These are phyloP conservation scores for Turnix velox DNA, from an alignment of 2,113 vertebrate species.

Conservation along the genomic window DNA sequence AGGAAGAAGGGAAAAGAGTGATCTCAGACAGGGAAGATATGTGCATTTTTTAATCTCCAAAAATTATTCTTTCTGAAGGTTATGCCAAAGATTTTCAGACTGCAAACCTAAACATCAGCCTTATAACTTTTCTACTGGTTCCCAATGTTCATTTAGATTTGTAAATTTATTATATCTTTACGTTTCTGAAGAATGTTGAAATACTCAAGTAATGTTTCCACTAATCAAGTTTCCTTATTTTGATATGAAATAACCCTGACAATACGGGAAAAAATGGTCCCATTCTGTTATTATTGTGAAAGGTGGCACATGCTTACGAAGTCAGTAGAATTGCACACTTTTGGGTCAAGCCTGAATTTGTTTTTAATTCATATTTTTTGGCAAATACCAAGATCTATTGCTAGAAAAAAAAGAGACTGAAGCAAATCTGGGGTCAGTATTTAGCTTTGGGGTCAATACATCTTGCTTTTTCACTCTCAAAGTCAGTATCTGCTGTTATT, in stretches of 20 bases:
- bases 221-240: neutral
- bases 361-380: neutral
- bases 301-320: neutral
- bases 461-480: constrained; percentile 5
- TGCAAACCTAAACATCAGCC: neutral
- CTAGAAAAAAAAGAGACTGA: neutral
- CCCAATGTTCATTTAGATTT: neutral
- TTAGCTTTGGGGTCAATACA: constrained; percentile 4
- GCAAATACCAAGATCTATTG: neutral
- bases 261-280: neutral
- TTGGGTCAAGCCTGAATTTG: neutral
- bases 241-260: neutral
- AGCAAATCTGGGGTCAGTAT: constrained; percentile 22
- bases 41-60: neutral
- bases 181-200: neutral
- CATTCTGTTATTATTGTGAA: neutral
- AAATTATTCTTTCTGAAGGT: neutral
- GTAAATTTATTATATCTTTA: neutral
- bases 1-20: neutral
- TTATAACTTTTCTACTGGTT: neutral
- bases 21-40: neutral
- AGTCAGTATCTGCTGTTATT: constrained; percentile 27
- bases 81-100: neutral
- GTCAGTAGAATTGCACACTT: neutral
- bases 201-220: neutral